Conservation (phyloP, 2,888 invertebrate species). For the Heliconius charithonia region DNA sequence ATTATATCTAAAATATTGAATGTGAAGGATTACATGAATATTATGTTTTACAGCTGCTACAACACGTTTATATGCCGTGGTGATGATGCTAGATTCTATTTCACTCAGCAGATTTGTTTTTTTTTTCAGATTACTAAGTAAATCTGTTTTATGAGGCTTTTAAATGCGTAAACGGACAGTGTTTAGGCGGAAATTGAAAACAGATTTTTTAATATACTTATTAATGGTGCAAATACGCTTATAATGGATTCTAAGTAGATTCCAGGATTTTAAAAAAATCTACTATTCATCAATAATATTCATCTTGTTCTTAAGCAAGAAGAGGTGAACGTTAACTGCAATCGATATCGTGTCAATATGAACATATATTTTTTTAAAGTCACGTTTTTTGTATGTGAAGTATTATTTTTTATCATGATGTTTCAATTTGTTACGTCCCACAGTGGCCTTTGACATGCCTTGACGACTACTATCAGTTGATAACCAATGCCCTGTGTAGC, state of each 20-base stretch:
- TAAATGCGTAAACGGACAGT: too few species aligned
- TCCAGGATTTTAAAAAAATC: too few species aligned
- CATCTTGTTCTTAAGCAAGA: not conserved
- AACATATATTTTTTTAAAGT: not conserved
- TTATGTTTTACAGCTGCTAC: not conserved
- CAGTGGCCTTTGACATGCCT: conserved; percentile 11
- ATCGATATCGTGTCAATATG: not conserved
- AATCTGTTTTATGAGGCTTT: too few species aligned
- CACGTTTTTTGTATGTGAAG: not conserved
- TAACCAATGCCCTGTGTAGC: not conserved
- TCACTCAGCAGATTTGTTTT: too few species aligned
- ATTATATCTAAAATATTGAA: not conserved
- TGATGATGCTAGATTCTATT: too few species aligned
- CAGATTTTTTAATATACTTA: too few species aligned
- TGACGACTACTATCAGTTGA: conserved; percentile 10
- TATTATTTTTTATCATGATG: not conserved
- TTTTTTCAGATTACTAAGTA: too few species aligned
- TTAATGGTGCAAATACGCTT: too few species aligned
- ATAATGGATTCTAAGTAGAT: too few species aligned
- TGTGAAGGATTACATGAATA: not conserved
- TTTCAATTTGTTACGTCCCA: conserved; percentile 18
- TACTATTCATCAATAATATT: not conserved
- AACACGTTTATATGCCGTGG: not conserved
- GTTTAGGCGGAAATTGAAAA: too few species aligned
- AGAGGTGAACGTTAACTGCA: not conserved